These are phyloP conservation scores for Dromas ardeola DNA, from an alignment of 2,113 vertebrate species.

Conservation along the genomic window DNA sequence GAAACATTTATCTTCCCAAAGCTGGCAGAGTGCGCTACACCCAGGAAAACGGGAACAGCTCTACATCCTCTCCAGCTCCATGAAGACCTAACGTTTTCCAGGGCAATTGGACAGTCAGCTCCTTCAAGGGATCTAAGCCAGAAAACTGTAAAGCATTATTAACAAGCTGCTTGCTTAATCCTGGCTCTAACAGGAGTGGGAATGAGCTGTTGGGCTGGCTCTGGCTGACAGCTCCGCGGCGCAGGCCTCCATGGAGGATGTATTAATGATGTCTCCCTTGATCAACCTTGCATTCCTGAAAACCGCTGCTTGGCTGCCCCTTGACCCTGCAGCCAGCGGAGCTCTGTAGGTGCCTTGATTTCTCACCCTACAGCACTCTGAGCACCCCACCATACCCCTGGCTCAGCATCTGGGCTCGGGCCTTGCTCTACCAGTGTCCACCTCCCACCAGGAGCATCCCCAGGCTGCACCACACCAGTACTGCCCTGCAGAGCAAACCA, in stretches of 20 bases:
- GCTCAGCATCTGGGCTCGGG: not conserved
- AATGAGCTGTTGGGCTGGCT: not conserved
- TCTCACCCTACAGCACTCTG: not conserved
- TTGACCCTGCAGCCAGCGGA: not conserved
- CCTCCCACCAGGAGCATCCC: not conserved
- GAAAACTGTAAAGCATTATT: not conserved
- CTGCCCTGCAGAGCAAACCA: not conserved
- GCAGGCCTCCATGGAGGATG: not conserved
- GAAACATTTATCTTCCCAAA: not conserved
- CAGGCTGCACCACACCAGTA: not conserved
- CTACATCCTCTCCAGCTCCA: not conserved
- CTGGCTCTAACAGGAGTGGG: not conserved
- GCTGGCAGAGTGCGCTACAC: not conserved
- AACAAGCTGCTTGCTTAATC: not conserved
- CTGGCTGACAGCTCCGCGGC: not conserved
- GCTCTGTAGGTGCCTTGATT: not conserved
- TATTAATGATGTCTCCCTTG: not conserved
- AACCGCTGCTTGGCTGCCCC: not conserved
- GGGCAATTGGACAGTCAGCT: not conserved
- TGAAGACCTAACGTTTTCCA: not conserved
- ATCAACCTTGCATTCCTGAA: not conserved
- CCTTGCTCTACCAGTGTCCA: not conserved
- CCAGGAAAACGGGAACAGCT: not conserved
- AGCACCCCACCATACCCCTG: accelerated
- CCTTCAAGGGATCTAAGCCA: not conserved